Evolutionary conservation across 2,888 invertebrate species (phyloP).

Genomic region (Lasioglossum pauxillum): DNA sequence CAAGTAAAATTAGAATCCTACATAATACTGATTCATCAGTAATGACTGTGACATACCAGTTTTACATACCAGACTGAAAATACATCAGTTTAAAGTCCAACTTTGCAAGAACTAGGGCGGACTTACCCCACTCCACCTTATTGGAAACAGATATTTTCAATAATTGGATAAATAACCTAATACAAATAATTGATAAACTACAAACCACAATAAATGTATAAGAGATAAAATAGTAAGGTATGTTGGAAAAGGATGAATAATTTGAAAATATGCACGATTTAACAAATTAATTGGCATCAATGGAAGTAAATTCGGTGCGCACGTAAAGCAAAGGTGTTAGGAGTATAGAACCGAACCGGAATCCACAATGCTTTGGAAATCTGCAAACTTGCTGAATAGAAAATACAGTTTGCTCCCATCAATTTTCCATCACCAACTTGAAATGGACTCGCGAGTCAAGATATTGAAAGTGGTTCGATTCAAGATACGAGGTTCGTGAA

Average conservation of each 20-base stretch:
- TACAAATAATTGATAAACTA: neutral
- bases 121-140: too few species aligned
- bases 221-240: neutral
- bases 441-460: conserved; percentile 1
- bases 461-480: conserved; percentile 14
- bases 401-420: neutral
- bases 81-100: too few species aligned
- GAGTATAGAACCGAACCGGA: neutral
- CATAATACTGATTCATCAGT: too few species aligned
- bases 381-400: neutral
- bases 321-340: neutral
- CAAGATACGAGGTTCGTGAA: conserved; percentile 27
- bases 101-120: too few species aligned
- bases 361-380: neutral
- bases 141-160: neutral
- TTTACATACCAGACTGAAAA: too few species aligned
- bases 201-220: neutral
- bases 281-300: neutral
- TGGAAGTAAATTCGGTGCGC: neutral
- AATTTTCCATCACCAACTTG: neutral
- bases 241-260: neutral
- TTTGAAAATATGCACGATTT: neutral
- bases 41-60: too few species aligned
- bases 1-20: too few species aligned
- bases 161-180: neutral